phyloP scores from a whole-genome alignment of 1,140 invertebrate genomes.

The Bombus huntii region DNA sequence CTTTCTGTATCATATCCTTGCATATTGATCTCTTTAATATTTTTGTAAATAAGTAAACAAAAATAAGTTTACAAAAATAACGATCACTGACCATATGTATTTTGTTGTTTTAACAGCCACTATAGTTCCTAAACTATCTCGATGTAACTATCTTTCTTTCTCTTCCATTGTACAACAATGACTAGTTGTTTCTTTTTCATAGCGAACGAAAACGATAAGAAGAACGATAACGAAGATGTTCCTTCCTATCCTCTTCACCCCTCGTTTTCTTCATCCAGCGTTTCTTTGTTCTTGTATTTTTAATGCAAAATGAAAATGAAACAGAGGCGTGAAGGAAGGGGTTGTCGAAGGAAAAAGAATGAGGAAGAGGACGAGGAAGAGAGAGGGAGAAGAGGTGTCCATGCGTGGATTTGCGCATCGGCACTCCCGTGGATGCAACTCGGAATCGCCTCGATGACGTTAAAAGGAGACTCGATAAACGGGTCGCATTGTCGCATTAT shows the following conservation, averaged over 20 bases:
- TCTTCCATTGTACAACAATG: slow-evolving; percentile 3
- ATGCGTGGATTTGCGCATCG: slow-evolving; percentile 75
- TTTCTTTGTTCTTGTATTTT: neutral
- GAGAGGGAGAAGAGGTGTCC: slow-evolving; percentile 69
- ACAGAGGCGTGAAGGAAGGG: neutral
- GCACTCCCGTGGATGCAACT: slow-evolving; percentile 66
- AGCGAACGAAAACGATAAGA: slow-evolving; percentile 20
- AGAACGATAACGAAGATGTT: slow-evolving; percentile 17
- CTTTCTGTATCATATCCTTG: neutral
- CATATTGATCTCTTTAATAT: neutral
- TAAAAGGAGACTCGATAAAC: slow-evolving; percentile 56
- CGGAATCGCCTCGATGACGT: slow-evolving; percentile 57
- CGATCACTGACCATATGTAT: neutral
- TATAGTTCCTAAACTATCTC: neutral
- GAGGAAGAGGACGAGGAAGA: slow-evolving; percentile 29
- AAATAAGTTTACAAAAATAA: neutral
- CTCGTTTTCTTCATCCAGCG: neutral
- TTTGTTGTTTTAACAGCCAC: neutral
- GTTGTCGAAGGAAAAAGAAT: neutral
- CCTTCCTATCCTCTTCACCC: neutral
- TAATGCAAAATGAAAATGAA: slow-evolving; percentile 15
- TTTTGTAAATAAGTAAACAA: neutral
- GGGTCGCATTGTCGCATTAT: slow-evolving; percentile 45
- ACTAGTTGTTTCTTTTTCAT: neutral
- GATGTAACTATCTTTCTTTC: neutral